Evolutionary conservation across 2,113 vertebrate genomes (phyloP).

Genomic region (Gobius niger): DNA sequence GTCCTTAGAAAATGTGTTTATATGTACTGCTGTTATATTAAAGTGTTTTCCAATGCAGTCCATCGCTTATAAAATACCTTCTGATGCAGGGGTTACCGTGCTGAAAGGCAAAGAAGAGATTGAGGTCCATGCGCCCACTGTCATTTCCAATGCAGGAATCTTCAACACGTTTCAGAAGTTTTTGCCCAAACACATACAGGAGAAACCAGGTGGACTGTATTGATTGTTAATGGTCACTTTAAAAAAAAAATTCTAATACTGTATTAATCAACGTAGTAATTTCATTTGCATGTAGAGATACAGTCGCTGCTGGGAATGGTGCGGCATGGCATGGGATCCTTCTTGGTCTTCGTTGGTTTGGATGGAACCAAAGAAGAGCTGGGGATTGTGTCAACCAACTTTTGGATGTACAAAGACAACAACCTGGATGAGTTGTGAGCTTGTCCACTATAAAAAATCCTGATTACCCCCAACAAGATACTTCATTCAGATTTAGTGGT

Average conservation of each 20-base stretch:
- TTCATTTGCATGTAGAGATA: slow-evolving; percentile 61
- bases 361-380: slow-evolving; percentile 79
- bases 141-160: slow-evolving; percentile 82
- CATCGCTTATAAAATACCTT: slow-evolving; percentile 7
- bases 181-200: slow-evolving; percentile 67
- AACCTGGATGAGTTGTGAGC: slow-evolving; percentile 78
- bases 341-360: slow-evolving; percentile 83
- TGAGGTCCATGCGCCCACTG: slow-evolving; percentile 69
- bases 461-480: not conserved
- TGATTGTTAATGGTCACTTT: not conserved
- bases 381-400: slow-evolving; percentile 77
- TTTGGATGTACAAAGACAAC: slow-evolving; percentile 82
- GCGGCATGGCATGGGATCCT: slow-evolving; percentile 80
- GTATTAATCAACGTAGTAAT: not conserved
- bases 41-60: not conserved
- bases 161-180: slow-evolving; percentile 84
- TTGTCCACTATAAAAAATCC: not conserved
- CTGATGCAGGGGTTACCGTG: slow-evolving; percentile 74
- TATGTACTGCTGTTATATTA: too few relatives aligned
- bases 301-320: slow-evolving; percentile 68
- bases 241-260: not conserved
- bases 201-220: slow-evolving; percentile 62
- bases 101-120: slow-evolving; percentile 71
- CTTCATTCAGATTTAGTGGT: not conserved
- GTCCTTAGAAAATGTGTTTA: too few relatives aligned